Evolutionary conservation across 2,797 vertebrate species (phyloP).

Genomic region (Zenarchopterus dispar): DNA sequence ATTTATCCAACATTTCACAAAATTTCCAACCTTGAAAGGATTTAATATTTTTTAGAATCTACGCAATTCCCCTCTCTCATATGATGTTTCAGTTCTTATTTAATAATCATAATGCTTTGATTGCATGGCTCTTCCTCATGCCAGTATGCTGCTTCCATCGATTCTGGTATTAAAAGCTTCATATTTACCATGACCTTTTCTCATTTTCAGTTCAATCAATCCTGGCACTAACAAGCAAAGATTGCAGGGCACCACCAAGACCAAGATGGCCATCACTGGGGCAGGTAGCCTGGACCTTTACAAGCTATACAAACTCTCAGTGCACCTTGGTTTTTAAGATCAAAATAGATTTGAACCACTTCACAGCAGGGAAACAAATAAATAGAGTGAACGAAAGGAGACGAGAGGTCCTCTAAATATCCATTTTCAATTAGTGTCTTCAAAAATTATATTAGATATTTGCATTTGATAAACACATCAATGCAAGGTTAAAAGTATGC

Average conservation of each 20-base stretch:
- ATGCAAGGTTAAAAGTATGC: too few relatives aligned
- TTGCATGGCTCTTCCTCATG: background rate
- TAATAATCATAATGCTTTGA: slow-evolving; percentile 19
- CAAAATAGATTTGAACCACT: slow-evolving; percentile 35
- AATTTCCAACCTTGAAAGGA: slow-evolving; percentile 11
- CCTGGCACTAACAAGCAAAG: slow-evolving; percentile 39
- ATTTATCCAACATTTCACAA: background rate
- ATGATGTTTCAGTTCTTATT: slow-evolving; percentile 3
- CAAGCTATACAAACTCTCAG: slow-evolving; percentile 49
- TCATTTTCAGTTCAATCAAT: slow-evolving; percentile 61
- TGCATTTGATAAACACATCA: slow-evolving; percentile 5
- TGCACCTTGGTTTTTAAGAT: slow-evolving; percentile 37
- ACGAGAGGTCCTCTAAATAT: slow-evolving; percentile 11
- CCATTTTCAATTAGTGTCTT: background rate
- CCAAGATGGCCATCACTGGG: slow-evolving; percentile 23
- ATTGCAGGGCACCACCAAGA: slow-evolving; percentile 21
- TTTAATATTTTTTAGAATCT: slow-evolving; percentile 13
- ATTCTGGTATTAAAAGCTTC: slow-evolving; percentile 41
- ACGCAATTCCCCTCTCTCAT: background rate
- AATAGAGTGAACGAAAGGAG: slow-evolving; percentile 21
- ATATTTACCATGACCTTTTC: slow-evolving; percentile 59
- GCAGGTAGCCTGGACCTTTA: slow-evolving; percentile 49
- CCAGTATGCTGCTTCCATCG: slow-evolving; percentile 15
- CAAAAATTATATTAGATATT: slow-evolving; percentile 1
- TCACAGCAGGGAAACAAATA: slow-evolving; percentile 35